Evolutionary conservation across 2,113 vertebrate genomes (phyloP).

Genomic region (Poeciliopsis retropinna): DNA sequence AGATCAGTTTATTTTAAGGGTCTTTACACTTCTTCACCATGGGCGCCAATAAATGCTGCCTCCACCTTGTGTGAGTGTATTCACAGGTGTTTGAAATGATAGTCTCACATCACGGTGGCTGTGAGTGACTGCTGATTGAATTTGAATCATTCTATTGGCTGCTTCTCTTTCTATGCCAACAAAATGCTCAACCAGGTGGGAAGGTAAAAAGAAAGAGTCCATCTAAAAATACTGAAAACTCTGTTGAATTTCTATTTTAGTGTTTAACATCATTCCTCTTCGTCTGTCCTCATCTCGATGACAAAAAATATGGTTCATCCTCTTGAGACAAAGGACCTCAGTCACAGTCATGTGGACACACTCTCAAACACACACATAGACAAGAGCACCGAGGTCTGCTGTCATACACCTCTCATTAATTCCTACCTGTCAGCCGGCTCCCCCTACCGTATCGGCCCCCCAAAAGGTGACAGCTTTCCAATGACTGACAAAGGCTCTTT

Average conservation of each 20-base stretch:
- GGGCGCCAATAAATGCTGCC: too few species aligned
- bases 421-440: slow-evolving; percentile 74
- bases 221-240: slow-evolving; percentile 8
- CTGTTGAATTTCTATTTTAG: slow-evolving; percentile 35
- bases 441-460: slow-evolving; percentile 69
- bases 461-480: slow-evolving; percentile 80
- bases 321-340: slow-evolving; percentile 76
- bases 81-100: slow-evolving; percentile 44
- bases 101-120: slow-evolving; percentile 7
- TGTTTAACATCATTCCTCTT: slow-evolving; percentile 36
- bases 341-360: slow-evolving; percentile 49
- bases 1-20: too few species aligned
- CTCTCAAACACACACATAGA: slow-evolving; percentile 41
- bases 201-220: slow-evolving; percentile 10
- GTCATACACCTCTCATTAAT: slow-evolving; percentile 82
- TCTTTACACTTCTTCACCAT: too few species aligned
- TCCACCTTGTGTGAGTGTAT: too few species aligned
- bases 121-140: slow-evolving; percentile 18
- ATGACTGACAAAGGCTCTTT: slow-evolving; percentile 82
- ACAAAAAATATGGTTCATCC: slow-evolving; percentile 69
- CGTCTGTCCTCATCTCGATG: slow-evolving; percentile 42
- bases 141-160: slow-evolving; percentile 1
- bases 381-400: slow-evolving; percentile 69
- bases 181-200: slow-evolving; percentile 2
- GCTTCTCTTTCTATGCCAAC: slow-evolving; percentile 12